phyloP scores from a whole-genome alignment of 2,888 invertebrate species.

The Cheilosia soror region DNA sequence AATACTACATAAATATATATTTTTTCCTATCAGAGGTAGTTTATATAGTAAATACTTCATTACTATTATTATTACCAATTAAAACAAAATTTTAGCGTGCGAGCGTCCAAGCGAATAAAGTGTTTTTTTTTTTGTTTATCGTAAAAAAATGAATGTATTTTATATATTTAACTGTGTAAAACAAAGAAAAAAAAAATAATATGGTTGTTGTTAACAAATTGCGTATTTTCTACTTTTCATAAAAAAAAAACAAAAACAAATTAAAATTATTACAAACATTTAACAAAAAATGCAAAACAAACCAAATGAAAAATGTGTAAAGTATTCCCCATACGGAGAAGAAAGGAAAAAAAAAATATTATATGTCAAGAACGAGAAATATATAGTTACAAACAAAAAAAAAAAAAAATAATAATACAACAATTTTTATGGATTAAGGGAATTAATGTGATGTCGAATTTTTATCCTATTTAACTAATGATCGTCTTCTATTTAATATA shows the following conservation, averaged over 20 bases:
- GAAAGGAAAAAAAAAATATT: conserved; percentile 55
- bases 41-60: conserved; percentile 62
- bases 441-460: conserved; percentile 76
- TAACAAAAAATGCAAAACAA: conserved; percentile 25
- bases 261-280: conserved; percentile 57
- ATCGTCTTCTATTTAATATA: conserved; percentile 75
- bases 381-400: conserved; percentile 37
- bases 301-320: conserved; percentile 37
- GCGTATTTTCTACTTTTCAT: conserved; percentile 76
- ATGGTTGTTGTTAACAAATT: conserved; percentile 75
- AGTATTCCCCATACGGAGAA: conserved; percentile 75
- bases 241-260: conserved; percentile 60
- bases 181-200: conserved; percentile 38
- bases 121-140: conserved; percentile 56
- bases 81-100: conserved; percentile 58
- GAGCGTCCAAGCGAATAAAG: conserved; percentile 72
- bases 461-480: conserved; percentile 74
- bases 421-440: conserved; percentile 72
- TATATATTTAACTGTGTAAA: conserved; percentile 68
- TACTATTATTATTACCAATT: conserved; percentile 55
- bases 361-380: conserved; percentile 29
- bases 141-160: conserved; percentile 69
- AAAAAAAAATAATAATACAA: conserved; percentile 36
- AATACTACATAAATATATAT: conserved; percentile 38
- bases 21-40: conserved; percentile 71